Conservation (phyloP, 2,113 vertebrate genomes). For the Rhinoderma darwinii region DNA sequence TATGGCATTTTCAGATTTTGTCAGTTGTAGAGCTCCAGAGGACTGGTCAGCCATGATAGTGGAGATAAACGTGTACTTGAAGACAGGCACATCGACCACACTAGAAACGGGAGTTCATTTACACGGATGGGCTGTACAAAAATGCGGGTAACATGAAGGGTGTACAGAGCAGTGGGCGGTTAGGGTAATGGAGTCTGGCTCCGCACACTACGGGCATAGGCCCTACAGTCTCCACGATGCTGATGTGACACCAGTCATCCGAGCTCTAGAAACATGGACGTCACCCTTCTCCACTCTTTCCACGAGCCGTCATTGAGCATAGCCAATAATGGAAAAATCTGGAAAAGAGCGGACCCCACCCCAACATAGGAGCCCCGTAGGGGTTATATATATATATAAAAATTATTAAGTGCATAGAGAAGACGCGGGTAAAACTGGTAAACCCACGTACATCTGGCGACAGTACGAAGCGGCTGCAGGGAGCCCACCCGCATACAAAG, state of each 20-base stretch:
- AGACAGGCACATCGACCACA: too few relatives aligned
- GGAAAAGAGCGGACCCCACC: conserved; percentile 5
- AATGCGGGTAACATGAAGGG: background rate
- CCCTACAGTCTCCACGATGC: background rate
- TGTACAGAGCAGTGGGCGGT: background rate
- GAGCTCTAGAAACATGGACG: conserved; percentile 19
- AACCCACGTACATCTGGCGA: background rate
- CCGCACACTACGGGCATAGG: background rate
- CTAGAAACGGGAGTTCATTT: too few relatives aligned
- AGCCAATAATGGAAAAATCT: conserved; percentile 12
- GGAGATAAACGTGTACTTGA: too few relatives aligned
- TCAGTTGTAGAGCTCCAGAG: too few relatives aligned
- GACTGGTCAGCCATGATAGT: too few relatives aligned
- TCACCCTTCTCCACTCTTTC: conserved; percentile 17
- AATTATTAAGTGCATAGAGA: background rate
- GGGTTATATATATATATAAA: background rate
- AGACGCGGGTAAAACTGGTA: background rate
- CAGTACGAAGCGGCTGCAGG: background rate
- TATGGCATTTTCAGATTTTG: too few relatives aligned
- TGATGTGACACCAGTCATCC: background rate
- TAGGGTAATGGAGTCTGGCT: too few relatives aligned
- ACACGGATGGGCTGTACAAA: too few relatives aligned
- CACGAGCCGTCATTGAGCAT: conserved; percentile 12
- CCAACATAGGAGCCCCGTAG: background rate
- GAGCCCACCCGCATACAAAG: background rate